Conservation (phyloP, 2,113 vertebrate genomes). For the Holacanthus passer region DNA sequence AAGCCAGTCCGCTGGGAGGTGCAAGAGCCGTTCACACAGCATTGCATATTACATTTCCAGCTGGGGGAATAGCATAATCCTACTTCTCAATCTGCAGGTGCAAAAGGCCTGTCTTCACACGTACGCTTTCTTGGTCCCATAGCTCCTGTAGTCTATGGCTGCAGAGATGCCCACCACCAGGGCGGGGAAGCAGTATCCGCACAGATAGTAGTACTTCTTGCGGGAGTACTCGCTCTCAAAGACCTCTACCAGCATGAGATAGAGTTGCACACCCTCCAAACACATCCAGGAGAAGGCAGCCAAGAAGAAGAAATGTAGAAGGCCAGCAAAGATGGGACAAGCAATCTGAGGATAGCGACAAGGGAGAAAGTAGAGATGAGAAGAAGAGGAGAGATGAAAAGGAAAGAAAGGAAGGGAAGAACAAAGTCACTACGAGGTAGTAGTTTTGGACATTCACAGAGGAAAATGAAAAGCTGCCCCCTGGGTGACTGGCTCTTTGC, state of each 20-base stretch:
- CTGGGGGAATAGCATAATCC: constrained; percentile 75
- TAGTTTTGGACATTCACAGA: constrained; percentile 24
- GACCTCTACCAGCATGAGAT: constrained; percentile 94
- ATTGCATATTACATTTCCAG: constrained; percentile 74
- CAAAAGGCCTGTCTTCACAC: constrained; percentile 82
- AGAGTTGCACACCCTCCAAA: constrained; percentile 94
- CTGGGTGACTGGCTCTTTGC: constrained; percentile 41
- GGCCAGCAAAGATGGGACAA: constrained; percentile 93
- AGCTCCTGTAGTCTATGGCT: constrained; percentile 95
- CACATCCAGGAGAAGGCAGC: constrained; percentile 96
- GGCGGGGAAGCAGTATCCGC: constrained; percentile 93
- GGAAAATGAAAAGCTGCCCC: constrained; percentile 48
- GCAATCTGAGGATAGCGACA: constrained; percentile 83
- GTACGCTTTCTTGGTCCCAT: constrained; percentile 95
- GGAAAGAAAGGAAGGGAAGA: constrained; percentile 45
- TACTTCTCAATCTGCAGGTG: constrained; percentile 82
- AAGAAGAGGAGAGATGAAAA: constrained; percentile 7
- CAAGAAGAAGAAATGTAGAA: constrained; percentile 96
- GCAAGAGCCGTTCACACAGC: constrained; percentile 68
- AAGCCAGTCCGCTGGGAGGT: constrained; percentile 69
- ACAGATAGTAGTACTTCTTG: constrained; percentile 95
- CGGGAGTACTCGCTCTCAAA: constrained; percentile 94
- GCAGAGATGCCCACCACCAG: constrained; percentile 94
- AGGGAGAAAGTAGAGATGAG: constrained; percentile 17
- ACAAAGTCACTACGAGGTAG: constrained; percentile 35